phyloP scores from a whole-genome alignment of 2,113 vertebrate species.

The Pelecanoides urinatrix region DNA sequence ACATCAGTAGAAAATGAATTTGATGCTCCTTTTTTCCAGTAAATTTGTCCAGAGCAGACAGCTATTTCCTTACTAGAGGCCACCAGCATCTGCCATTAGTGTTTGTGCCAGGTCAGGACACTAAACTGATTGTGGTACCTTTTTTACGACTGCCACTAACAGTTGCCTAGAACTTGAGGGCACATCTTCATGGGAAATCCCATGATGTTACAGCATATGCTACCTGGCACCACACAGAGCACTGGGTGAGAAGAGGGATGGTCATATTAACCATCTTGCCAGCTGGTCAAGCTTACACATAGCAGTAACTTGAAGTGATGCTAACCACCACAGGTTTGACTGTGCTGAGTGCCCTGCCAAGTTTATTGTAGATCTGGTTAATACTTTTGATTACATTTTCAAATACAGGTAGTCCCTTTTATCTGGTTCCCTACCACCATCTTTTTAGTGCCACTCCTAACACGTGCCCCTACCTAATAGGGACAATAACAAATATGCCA shows the following conservation, averaged over 20 bases:
- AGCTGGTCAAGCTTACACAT: background rate
- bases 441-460: background rate
- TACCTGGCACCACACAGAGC: background rate
- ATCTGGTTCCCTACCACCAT: background rate
- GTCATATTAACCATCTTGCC: background rate
- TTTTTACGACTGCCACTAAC: background rate
- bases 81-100: background rate
- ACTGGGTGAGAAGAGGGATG: background rate
- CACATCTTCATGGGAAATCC: background rate
- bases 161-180: background rate
- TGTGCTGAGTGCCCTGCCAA: background rate
- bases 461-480: background rate
- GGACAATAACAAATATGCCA: background rate
- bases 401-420: background rate
- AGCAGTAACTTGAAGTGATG: background rate
- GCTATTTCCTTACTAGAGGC: background rate
- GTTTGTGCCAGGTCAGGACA: background rate
- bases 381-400: background rate
- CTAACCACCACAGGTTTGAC: background rate
- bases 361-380: background rate
- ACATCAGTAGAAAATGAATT: background rate
- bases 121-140: background rate
- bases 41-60: background rate
- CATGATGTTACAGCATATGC: slow-evolving; percentile 20
- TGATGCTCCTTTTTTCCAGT: background rate